These are phyloP conservation scores for Acrocera orbiculus DNA, from an alignment of 2,888 invertebrate species.

Conservation along the genomic window DNA sequence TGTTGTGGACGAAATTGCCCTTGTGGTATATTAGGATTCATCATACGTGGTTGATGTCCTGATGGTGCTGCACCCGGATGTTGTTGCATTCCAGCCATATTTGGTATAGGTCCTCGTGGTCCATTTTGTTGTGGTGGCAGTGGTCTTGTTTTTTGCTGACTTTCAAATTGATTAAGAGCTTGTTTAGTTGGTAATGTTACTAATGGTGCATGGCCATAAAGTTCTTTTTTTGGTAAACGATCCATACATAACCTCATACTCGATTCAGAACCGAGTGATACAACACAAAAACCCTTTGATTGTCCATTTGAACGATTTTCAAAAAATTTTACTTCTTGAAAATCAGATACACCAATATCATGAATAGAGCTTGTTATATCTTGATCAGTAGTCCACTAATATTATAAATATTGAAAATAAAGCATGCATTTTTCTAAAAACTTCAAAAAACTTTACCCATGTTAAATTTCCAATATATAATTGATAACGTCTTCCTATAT, in stretches of 20 bases:
- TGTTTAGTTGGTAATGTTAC: constrained; percentile 93
- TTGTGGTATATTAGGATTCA: constrained; percentile 39
- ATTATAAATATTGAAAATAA: constrained; percentile 15
- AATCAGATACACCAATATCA: constrained; percentile 76
- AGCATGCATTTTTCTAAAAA: no score
- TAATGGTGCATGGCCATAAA: constrained; percentile 88
- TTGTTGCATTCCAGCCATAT: constrained; percentile 31
- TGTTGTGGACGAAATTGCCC: constrained; percentile 40
- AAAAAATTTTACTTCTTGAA: constrained; percentile 97
- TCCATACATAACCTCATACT: constrained; percentile 84
- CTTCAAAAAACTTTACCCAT: constrained; percentile 56
- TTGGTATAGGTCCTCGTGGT: constrained; percentile 32
- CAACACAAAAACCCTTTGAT: constrained; percentile 94
- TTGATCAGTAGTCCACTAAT: constrained; percentile 95
- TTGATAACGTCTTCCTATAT: constrained; percentile 64
- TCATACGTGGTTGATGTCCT: constrained; percentile 37
- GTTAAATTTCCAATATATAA: constrained; percentile 96
- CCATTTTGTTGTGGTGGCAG: constrained; percentile 49
- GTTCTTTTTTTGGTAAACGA: constrained; percentile 80
- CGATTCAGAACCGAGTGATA: constrained; percentile 82
- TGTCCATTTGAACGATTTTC: constrained; percentile 98
- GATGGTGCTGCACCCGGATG: constrained; percentile 33
- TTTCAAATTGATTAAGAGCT: constrained; percentile 69
- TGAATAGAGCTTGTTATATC: constrained; percentile 83
- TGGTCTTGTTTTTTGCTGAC: constrained; percentile 78